Conservation (phyloP, 2,888 invertebrate species). For the Elmis aenea region DNA sequence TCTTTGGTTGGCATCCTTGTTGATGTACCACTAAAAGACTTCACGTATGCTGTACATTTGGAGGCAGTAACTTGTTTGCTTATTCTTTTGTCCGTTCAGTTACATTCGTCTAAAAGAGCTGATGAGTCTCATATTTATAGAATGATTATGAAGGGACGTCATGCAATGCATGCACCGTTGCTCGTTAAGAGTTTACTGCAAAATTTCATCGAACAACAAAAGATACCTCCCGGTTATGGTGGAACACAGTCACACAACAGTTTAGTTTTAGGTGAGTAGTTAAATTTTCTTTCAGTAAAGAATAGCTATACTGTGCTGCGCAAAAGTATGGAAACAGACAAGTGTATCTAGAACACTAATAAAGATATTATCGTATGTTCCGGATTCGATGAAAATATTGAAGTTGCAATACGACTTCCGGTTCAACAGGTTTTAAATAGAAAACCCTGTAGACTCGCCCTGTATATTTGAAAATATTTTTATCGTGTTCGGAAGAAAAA, state of each 20-base stretch:
- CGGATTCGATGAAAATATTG: too few relatives aligned
- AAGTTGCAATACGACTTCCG: too few relatives aligned
- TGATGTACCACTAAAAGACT: slow-evolving; percentile 77
- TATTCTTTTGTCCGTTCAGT: slow-evolving; percentile 83
- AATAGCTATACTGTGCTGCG: too few relatives aligned
- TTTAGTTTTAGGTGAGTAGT: slow-evolving; percentile 65
- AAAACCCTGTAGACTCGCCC: too few relatives aligned
- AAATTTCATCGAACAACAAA: slow-evolving; percentile 64
- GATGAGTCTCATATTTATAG: slow-evolving; percentile 69
- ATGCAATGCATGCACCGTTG: slow-evolving; percentile 69
- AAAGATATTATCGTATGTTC: too few relatives aligned
- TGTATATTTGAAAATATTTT: too few relatives aligned
- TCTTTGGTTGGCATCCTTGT: slow-evolving; percentile 74
- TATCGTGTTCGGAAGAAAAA: too few relatives aligned
- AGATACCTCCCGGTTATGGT: slow-evolving; percentile 64
- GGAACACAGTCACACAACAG: slow-evolving; percentile 59
- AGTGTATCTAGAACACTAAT: too few relatives aligned
- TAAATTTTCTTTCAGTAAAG: too few relatives aligned
- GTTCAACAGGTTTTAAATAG: too few relatives aligned
- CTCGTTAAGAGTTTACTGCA: slow-evolving; percentile 75
- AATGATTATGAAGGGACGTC: slow-evolving; percentile 63
- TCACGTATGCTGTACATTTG: slow-evolving; percentile 78
- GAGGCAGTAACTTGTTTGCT: slow-evolving; percentile 85
- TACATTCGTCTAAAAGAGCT: slow-evolving; percentile 61
- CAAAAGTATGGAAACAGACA: too few relatives aligned